Base-by-base conservation (phyloP, 1,140 invertebrate species). In the Ceratina australensis region DNA sequence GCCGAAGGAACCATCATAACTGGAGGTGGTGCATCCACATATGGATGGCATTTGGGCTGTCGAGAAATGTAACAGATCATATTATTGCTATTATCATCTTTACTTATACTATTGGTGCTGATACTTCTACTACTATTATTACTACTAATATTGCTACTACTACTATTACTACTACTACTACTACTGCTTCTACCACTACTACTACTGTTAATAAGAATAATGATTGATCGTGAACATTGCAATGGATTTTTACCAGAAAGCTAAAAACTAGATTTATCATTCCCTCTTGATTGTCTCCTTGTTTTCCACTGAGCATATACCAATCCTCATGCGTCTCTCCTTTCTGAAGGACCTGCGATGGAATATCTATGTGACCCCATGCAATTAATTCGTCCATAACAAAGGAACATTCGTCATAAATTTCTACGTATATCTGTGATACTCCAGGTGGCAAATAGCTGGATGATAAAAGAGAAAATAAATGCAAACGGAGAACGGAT, bases 381-480 rank as follows among this genome's bases (percentile, higher is more conserved):
- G 98, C 98, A 84, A 99, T 96, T 75, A 98, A 93, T 90, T 99
- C 98, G 93, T 99, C 98, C 94, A 97, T 96, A 28, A 97, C 98
- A 90, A 99, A 98, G 3, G 97, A 97, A 92, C 97, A 96, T 93
- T 99, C 98, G 93, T 99, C 98, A 92, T 96, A 99, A 77, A 99
- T 97, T 94, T 99, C 98, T 88, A 99, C 86, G 85, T 97, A 97
- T 86, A 99, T 95, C 33, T 95, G 95, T 87, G 96, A 96, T 1
- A 99, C 96, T 59, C 98, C 98, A 81, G 94, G 94, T 18, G 98
- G 97, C 60, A 99, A 92, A 86, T 97, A 95, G 89, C 96, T 97
- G 91, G 93, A 93, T 88, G 80, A 89, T 28, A 72, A 65, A 59
- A 59, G 26, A 12, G 18, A 13, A 66, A 49, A 67, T 52, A 33